Conservation (phyloP, 1,140 invertebrate genomes). For the Drosophila quadrilineata region DNA sequence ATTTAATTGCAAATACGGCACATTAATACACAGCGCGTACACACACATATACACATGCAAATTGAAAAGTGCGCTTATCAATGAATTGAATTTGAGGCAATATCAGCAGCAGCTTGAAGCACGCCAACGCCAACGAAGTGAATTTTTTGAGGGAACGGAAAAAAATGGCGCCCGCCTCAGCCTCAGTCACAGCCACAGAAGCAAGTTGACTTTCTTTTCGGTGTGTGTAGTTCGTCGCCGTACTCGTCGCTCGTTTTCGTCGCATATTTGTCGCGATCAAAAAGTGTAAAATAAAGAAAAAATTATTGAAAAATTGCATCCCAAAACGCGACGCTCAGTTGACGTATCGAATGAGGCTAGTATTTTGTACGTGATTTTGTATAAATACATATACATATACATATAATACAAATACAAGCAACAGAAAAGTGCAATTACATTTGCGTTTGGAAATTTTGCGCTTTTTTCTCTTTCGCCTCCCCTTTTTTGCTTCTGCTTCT, state of each 20-base stretch:
- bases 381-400: slow-evolving; percentile 72
- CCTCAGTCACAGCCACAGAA: slow-evolving; percentile 60
- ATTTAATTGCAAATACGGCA: slow-evolving; percentile 76
- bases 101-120: slow-evolving; percentile 36
- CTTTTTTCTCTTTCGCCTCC: slow-evolving; percentile 75
- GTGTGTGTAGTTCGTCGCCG: slow-evolving; percentile 53
- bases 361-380: slow-evolving; percentile 77
- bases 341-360: slow-evolving; percentile 66
- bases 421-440: slow-evolving; percentile 79
- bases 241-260: slow-evolving; percentile 52
- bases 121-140: slow-evolving; percentile 81
- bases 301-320: slow-evolving; percentile 38
- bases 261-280: slow-evolving; percentile 58
- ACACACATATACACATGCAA: slow-evolving; percentile 50
- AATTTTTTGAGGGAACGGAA: slow-evolving; percentile 64
- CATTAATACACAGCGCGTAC: slow-evolving; percentile 61
- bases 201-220: slow-evolving; percentile 78
- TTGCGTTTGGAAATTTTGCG: slow-evolving; percentile 79
- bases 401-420: slow-evolving; percentile 75
- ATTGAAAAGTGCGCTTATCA: slow-evolving; percentile 62
- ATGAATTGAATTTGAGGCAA: slow-evolving; percentile 49
- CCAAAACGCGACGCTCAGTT: slow-evolving; percentile 49
- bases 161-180: slow-evolving; percentile 73
- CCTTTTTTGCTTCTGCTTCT: slow-evolving; percentile 49
- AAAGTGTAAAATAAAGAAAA: slow-evolving; percentile 46